Evolutionary conservation across 2,113 vertebrate species (phyloP).

Genomic region (Megaceryle torquata): DNA sequence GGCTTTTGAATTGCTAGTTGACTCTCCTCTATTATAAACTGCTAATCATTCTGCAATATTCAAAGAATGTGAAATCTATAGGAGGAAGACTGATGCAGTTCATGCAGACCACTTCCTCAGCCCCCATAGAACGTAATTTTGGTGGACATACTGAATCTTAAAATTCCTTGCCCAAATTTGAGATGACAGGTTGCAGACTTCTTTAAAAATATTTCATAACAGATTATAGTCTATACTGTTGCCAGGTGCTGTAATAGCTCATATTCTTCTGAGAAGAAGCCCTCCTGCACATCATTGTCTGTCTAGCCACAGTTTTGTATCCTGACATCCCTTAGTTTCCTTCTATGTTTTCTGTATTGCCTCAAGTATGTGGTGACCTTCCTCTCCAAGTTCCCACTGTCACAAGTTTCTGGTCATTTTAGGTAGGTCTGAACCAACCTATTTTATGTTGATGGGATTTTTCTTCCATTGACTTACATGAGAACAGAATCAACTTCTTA

Average conservation of each 20-base stretch:
- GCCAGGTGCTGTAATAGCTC: not conserved
- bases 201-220: not conserved
- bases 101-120: not conserved
- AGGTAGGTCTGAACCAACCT: not conserved
- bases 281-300: not conserved
- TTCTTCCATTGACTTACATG: not conserved
- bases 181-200: not conserved
- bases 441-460: not conserved
- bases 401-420: not conserved
- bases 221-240: not conserved
- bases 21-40: not conserved
- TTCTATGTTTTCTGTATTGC: not conserved
- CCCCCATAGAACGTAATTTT: not conserved
- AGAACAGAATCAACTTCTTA: not conserved
- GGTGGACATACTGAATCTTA: not conserved
- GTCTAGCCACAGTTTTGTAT: not conserved
- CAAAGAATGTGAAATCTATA: not conserved
- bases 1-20: not conserved
- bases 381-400: not conserved
- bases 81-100: not conserved
- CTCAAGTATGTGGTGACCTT: not conserved
- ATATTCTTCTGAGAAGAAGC: not conserved
- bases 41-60: not conserved
- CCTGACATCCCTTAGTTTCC: not conserved
- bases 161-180: not conserved